A percentile compares a stretch with the other conserved stretches of the same genome.
phyloP scores from a whole-genome alignment of 2,113 vertebrate species.

The Ploceus nigricollis region DNA sequence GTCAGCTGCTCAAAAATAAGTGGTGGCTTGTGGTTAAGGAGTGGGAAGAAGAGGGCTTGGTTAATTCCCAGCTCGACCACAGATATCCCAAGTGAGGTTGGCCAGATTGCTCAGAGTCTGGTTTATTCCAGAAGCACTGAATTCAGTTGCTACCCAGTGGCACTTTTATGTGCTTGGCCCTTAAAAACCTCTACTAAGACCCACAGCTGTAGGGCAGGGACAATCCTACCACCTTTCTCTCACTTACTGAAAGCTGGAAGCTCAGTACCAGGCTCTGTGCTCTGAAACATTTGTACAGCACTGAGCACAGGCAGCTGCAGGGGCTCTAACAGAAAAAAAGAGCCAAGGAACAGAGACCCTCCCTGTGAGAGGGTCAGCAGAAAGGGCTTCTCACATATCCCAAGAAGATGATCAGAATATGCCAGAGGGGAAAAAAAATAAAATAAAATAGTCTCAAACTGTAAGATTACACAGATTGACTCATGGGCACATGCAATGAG shows the following conservation, averaged over 20 bases:
- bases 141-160: not conserved
- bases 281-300: not conserved
- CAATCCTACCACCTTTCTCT: not conserved
- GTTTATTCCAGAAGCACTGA: not conserved
- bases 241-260: not conserved
- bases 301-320: not conserved
- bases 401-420: not conserved
- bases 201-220: not conserved
- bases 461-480: not conserved
- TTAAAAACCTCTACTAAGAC: not conserved
- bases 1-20: slow-evolving; percentile 19
- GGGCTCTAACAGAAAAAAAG: not conserved
- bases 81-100: not conserved
- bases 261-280: not conserved
- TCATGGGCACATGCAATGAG: slow-evolving; percentile 18
- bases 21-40: not conserved
- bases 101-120: not conserved
- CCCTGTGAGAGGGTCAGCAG: not conserved
- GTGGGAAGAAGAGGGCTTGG: not conserved
- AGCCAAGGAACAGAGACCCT: not conserved
- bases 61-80: not conserved
- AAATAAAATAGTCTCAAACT: not conserved
- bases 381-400: not conserved
- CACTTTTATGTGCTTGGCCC: not conserved
- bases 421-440: not conserved